These are phyloP conservation scores for Temnothorax ravouxi DNA, from an alignment of 2,888 invertebrate species.

Conservation along the genomic window DNA sequence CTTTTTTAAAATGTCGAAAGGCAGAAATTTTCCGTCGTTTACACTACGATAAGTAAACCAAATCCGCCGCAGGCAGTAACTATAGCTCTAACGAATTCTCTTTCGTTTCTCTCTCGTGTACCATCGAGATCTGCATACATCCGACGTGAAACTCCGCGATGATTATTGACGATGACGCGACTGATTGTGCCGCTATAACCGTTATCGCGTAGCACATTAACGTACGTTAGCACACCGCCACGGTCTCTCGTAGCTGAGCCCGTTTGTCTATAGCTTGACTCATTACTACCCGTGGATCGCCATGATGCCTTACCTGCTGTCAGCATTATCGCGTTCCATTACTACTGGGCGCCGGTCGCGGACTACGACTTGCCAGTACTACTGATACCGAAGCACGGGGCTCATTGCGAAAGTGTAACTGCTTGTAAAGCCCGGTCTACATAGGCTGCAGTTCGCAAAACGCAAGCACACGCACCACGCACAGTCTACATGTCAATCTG, in stretches of 20 bases:
- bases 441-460: too few relatives aligned
- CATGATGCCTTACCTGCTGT: constrained; percentile 51
- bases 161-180: constrained; percentile 51
- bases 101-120: constrained; percentile 13
- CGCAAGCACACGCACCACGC: too few relatives aligned
- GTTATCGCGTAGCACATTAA: constrained; percentile 50
- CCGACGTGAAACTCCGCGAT: constrained; percentile 36
- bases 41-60: constrained; percentile 8
- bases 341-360: constrained; percentile 20
- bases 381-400: constrained; percentile 30
- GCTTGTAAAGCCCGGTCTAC: constrained; percentile 9
- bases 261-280: constrained; percentile 37
- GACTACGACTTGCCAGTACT: constrained; percentile 29
- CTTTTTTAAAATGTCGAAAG: neutral
- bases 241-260: neutral
- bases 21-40: neutral
- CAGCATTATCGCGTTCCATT: constrained; percentile 54
- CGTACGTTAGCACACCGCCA: constrained; percentile 36
- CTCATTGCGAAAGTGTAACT: constrained; percentile 39
- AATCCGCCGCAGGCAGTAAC: neutral
- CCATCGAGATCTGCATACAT: constrained; percentile 31
- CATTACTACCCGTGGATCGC: constrained; percentile 36
- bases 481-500: too few relatives aligned
- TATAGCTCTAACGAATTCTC: neutral
- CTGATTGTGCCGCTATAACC: constrained; percentile 43